These are phyloP conservation scores for Zaprionus tsacasi DNA, from an alignment of 1,140 invertebrate species.

Conservation along the genomic window DNA sequence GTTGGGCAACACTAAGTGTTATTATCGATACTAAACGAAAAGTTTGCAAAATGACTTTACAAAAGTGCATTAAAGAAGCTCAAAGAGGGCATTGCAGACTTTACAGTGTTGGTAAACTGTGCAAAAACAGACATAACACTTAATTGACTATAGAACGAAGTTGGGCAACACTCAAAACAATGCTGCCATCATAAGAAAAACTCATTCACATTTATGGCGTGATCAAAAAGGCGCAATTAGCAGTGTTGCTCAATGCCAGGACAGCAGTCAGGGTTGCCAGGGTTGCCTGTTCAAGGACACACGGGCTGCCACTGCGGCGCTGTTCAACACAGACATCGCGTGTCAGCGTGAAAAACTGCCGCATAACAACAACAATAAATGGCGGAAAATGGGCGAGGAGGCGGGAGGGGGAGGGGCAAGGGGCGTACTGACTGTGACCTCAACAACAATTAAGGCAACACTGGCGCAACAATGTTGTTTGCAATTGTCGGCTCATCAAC, in stretches of 20 bases:
- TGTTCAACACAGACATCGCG: conserved; percentile 28
- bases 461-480: conserved; percentile 46
- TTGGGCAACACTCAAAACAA: conserved; percentile 1
- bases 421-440: conserved; percentile 16
- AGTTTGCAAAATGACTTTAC: not conserved
- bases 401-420: not conserved
- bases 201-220: conserved; percentile 27
- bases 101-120: conserved; percentile 24
- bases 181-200: conserved; percentile 13
- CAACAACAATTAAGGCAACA: conserved; percentile 43
- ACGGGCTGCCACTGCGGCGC: not conserved
- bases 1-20: conserved; percentile 2
- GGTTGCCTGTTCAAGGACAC: conserved; percentile 25
- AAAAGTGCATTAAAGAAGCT: not conserved
- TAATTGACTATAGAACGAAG: conserved; percentile 6
- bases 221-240: conserved; percentile 37
- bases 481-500: conserved; percentile 34
- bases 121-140: conserved; percentile 13
- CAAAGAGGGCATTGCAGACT: not conserved
- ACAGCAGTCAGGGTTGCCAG: not conserved
- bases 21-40: not conserved
- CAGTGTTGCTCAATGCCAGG: conserved; percentile 39
- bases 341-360: conserved; percentile 21
- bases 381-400: not conserved
- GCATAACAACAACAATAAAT: conserved; percentile 14